phyloP scores from a whole-genome alignment of 2,113 vertebrate genomes.

The Dendrocopos noguchii region DNA sequence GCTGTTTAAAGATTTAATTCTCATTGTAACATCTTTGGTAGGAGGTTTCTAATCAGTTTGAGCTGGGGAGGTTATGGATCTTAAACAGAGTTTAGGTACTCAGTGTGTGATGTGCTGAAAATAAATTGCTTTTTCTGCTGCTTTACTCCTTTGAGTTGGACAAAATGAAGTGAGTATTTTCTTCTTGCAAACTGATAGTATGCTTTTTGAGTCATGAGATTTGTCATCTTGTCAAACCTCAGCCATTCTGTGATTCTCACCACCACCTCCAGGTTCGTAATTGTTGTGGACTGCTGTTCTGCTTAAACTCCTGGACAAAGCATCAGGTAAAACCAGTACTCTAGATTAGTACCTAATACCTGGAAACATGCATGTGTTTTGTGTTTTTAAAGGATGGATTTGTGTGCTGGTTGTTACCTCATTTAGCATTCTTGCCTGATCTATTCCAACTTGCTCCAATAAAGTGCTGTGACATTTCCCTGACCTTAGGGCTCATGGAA shows the following conservation, averaged over 20 bases:
- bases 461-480: neutral
- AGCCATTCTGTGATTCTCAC: neutral
- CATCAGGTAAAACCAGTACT: neutral
- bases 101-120: neutral
- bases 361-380: fast-evolving
- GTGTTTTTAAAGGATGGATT: neutral
- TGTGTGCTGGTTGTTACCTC: neutral
- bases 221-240: neutral
- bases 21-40: neutral
- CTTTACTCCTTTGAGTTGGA: neutral
- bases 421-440: neutral
- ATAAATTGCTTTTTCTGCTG: neutral
- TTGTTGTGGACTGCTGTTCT: neutral
- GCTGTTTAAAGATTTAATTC: slow-evolving; percentile 14
- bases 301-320: neutral
- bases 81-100: neutral
- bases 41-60: neutral
- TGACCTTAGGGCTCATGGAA: fast-evolving
- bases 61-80: neutral
- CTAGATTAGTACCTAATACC: neutral
- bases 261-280: neutral
- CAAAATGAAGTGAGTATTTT: neutral
- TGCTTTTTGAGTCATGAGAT: neutral
- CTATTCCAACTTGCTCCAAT: fast-evolving
- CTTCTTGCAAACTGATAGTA: neutral